Evolutionary conservation across 2,797 vertebrate species (phyloP), one percentile per base, ranked within the genome.

Genomic region (Rhinella marina): DNA sequence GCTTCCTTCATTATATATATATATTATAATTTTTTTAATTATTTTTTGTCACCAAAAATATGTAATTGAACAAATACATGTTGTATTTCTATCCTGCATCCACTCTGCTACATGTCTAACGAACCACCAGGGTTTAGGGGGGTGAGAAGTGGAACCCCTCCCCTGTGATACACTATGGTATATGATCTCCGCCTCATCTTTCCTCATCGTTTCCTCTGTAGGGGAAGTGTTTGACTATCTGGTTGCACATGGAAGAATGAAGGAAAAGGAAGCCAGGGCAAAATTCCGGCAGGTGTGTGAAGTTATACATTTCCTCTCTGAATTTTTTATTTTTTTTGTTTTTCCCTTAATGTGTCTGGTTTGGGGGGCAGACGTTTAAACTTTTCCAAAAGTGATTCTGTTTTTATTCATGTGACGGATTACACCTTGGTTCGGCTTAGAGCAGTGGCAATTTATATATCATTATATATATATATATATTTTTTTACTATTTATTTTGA

Each of bases 201-300:
- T 66, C 7, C 27, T 76, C 48, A 0, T 80, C 13, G 54, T 88
- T 62, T 82, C 84, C 88, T 90, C 93, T 94, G 80, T 93, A 99
- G 98, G 98, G 91, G 98, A 99, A 91, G 97, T 99, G 79, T 99
- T 99, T 87, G 97, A 98, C 95, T 99, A 99, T 95, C 96, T 99
- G 93, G 98, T 99, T 92, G 97, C 98, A 92, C 98, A 99, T 92
- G 98, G 98, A 96, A 96, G 98, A 94, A 98, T 99, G 98, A 98
- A 99, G 95, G 98, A 99, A 95, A 99, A 99, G 91, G 98, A 98
- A 95, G 97, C 98, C 93, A 96, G 98, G 94, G 94, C 98, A 95
- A 99, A 99, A 95, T 99, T 99, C 96, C 97, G 98, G 96, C 98
- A 99, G 97, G 98, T 99, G 97, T 93, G 93, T 92, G n/a, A 59